Percentiles rank a stretch among this genome's conserved stretches.
phyloP scores from a whole-genome alignment of 2,888 invertebrate species.

The Automeris io region DNA sequence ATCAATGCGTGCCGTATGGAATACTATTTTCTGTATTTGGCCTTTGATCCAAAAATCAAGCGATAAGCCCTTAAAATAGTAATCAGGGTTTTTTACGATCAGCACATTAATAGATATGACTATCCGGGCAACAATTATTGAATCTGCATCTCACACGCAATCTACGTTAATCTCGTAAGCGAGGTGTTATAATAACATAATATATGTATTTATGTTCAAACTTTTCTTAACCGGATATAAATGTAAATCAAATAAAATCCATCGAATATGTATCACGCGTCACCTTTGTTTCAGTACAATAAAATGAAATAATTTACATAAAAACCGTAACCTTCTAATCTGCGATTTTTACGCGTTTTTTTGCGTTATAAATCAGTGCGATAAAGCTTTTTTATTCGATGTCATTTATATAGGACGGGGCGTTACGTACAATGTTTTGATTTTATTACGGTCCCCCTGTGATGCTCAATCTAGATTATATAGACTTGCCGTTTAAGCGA shows the following conservation, averaged over 20 bases:
- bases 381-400: slow-evolving; percentile 47
- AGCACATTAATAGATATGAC: too few relatives aligned
- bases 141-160: too few relatives aligned
- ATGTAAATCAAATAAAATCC: not conserved
- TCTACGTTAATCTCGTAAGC: too few relatives aligned
- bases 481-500: not conserved
- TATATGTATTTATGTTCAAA: too few relatives aligned
- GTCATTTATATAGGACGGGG: slow-evolving; percentile 11
- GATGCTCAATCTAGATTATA: not conserved
- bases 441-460: slow-evolving; percentile 24
- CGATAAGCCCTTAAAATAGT: too few relatives aligned
- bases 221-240: not conserved
- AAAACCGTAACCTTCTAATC: slow-evolving; percentile 28
- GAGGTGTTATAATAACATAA: too few relatives aligned
- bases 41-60: too few relatives aligned
- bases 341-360: slow-evolving; percentile 51
- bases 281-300: slow-evolving; percentile 20
- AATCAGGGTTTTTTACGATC: too few relatives aligned
- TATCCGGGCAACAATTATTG: too few relatives aligned
- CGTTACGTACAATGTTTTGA: slow-evolving; percentile 38
- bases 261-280: slow-evolving; percentile 1
- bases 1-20: too few relatives aligned
- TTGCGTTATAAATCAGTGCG: slow-evolving; percentile 51
- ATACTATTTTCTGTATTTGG: too few relatives aligned
- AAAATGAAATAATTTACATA: slow-evolving; percentile 46